Base-by-base conservation (phyloP, 2,888 invertebrate genomes). In the Prionchulus punctatus region DNA sequence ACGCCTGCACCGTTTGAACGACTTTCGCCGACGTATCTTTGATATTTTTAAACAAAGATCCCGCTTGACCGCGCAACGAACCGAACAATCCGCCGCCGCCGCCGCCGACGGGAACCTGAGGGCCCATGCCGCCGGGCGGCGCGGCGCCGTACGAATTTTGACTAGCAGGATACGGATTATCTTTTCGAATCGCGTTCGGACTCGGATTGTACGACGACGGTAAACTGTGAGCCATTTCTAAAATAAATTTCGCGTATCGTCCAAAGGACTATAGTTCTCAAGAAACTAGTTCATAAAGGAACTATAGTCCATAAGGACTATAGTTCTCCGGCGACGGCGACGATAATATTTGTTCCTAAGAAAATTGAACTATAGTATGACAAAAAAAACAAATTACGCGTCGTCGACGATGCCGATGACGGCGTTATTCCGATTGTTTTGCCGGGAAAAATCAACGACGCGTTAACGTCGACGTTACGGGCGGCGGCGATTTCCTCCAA, bases 21-120 rank as follows among this genome's bases (percentile, higher is more conserved):
- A 96, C 90, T 78, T 91, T 92, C 42, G 84, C 84, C 25, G 92
- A 90, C 0, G 91, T 92, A 68, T 94, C 94, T 72, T 90, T 91
- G 30, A 96, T 76, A 70, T 91, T 92, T 68, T 89, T 90, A 59
- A 94, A 77, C 66, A 92, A 82, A 67, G 83, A 89, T 1, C 91
- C 89, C 26, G 92, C 91, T 53, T 91, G 90, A 27, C 91, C 91
- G 71, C 82, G 84, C 31, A 94, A 77, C 0, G 89, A 87, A 1
- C 86, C 71, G 61, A 76, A 73, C 84, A 74, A 87, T 49, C 42
- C 2, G 55, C 49, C 43, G 57, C 30, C 58, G 15, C 26, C 36
- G 18, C 36, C 36, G 12, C 18, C 12, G 12, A 12, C 12, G 55
- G 21, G 15, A 45, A 30, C 1, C 43, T 30, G 27, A 50, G 59